phyloP scores from a whole-genome alignment of 2,113 vertebrate genomes.

The Crotalus helleri region DNA sequence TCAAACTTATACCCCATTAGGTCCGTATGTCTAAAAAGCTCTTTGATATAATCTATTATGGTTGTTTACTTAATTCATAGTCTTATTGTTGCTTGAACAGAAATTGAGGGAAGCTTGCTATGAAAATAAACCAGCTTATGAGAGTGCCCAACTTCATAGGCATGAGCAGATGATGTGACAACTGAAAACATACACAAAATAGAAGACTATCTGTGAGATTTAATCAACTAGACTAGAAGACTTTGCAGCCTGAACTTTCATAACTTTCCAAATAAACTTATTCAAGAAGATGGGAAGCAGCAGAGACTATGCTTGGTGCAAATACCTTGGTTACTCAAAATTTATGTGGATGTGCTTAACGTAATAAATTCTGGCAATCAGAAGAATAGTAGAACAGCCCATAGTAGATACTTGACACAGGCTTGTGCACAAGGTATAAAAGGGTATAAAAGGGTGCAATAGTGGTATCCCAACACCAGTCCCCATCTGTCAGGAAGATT shows the following conservation, averaged over 20 bases:
- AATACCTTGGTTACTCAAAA: background rate
- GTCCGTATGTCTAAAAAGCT: background rate
- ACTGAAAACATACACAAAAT: background rate
- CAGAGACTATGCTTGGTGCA: background rate
- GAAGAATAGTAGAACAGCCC: background rate
- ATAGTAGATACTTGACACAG: background rate
- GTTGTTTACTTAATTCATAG: background rate
- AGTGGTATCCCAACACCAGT: background rate
- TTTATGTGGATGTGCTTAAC: background rate
- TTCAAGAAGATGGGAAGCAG: background rate
- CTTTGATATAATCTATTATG: background rate
- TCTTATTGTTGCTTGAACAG: background rate
- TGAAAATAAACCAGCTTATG: background rate
- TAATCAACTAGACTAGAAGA: background rate
- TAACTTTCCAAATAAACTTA: background rate
- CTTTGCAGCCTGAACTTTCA: background rate
- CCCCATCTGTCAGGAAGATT: background rate
- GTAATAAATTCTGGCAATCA: background rate
- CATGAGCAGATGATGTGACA: background rate
- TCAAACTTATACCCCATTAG: background rate
- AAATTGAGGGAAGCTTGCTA: background rate
- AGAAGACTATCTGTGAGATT: background rate
- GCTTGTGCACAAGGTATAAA: background rate
- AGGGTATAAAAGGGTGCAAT: background rate
- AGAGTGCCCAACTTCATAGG: background rate